Evolutionary conservation across 2,888 invertebrate genomes (phyloP).

Genomic region (Heteromurus nitidus): DNA sequence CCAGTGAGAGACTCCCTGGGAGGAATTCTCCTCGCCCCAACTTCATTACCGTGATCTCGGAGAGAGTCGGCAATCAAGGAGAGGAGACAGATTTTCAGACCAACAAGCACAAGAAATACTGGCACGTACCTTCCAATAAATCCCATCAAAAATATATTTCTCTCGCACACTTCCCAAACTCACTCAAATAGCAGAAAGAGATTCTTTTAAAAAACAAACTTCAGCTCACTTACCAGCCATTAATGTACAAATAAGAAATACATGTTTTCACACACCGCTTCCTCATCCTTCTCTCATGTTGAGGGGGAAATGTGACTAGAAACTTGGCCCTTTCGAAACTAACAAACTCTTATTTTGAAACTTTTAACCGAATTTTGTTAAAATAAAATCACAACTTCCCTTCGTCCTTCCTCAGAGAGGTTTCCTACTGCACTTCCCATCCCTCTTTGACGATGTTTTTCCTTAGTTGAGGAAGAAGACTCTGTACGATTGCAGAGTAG

Average conservation of each 20-base stretch:
- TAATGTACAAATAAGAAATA: constrained; percentile 38
- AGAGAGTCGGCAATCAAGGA: constrained; percentile 66
- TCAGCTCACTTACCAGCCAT: constrained; percentile 41
- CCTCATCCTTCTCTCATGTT: background rate
- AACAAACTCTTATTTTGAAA: background rate
- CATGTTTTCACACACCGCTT: constrained; percentile 30
- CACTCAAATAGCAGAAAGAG: no score
- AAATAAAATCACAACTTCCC: no score
- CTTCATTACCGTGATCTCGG: constrained; percentile 19
- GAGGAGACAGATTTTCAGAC: constrained; percentile 71
- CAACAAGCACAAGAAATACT: constrained; percentile 67
- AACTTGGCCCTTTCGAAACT: background rate
- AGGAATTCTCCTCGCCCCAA: background rate
- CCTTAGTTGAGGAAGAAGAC: no score
- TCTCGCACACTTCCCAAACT: no score
- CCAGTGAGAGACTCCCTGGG: background rate
- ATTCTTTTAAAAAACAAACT: background rate
- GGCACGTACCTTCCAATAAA: constrained; percentile 68
- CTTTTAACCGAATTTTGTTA: background rate
- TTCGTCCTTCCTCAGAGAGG: no score
- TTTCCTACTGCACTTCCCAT: no score
- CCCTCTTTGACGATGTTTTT: no score
- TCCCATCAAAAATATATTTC: no score
- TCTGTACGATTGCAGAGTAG: background rate
- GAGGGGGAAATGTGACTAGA: background rate